Evolutionary conservation across 2,797 vertebrate species (phyloP).

Genomic region (Tapirus indicus): DNA sequence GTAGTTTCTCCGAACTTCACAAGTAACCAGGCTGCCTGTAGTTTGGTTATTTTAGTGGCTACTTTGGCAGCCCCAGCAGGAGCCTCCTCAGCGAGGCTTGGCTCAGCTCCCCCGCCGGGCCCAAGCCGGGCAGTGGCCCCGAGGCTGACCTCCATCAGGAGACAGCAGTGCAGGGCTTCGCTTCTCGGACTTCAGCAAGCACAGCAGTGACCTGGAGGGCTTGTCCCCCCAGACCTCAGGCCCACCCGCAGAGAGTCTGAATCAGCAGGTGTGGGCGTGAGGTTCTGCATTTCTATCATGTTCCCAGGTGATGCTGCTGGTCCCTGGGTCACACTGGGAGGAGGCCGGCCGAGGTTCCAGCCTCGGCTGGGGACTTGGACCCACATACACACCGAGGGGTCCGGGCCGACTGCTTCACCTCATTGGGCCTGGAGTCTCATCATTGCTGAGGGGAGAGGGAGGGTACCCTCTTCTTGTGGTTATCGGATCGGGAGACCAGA

Average conservation of each 20-base stretch:
- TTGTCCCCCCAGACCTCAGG: no score
- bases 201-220: neutral
- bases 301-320: neutral
- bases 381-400: fast-evolving
- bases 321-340: no score
- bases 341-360: neutral
- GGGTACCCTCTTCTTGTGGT: fast-evolving
- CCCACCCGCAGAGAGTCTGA: no score
- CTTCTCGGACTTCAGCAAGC: fast-evolving
- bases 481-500: neutral
- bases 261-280: neutral
- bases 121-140: neutral
- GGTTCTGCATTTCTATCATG: fast-evolving
- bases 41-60: neutral
- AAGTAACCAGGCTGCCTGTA: fast-evolving
- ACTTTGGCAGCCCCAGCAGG: fast-evolving
- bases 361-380: fast-evolving
- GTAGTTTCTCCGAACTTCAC: neutral
- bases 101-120: fast-evolving
- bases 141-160: neutral
- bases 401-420: neutral
- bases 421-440: neutral
- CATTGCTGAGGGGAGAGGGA: neutral
- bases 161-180: neutral
- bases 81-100: neutral